These are phyloP conservation scores for Darevskia mixta DNA, from an alignment of 2,797 vertebrate species.

Conservation along the genomic window DNA sequence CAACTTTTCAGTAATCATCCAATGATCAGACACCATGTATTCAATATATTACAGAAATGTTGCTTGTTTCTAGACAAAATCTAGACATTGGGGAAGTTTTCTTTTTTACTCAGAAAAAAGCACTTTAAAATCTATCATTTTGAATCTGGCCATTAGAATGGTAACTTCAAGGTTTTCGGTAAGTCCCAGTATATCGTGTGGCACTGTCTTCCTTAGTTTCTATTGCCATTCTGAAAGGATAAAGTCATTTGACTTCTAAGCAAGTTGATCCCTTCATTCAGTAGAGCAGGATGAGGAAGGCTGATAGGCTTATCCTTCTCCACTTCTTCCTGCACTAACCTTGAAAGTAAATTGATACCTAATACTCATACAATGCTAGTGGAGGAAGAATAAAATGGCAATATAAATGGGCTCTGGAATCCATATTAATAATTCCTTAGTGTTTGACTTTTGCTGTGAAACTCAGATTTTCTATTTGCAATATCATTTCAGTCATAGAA, in stretches of 20 bases:
- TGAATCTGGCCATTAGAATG: slow-evolving; percentile 1
- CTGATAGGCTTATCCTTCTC: slow-evolving; percentile 42
- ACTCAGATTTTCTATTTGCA: slow-evolving; percentile 19
- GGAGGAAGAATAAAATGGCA: slow-evolving; percentile 24
- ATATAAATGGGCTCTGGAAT: slow-evolving; percentile 31
- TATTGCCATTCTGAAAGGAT: background rate
- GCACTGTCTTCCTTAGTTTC: slow-evolving; percentile 28
- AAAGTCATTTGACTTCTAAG: slow-evolving; percentile 24
- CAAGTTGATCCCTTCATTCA: slow-evolving; percentile 25
- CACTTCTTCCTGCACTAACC: slow-evolving; percentile 37
- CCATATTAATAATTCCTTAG: slow-evolving; percentile 42
- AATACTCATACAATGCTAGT: slow-evolving; percentile 31
- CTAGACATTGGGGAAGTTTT: background rate
- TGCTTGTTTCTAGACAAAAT: background rate
- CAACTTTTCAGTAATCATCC: background rate
- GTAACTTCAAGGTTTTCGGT: background rate
- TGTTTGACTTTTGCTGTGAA: slow-evolving; percentile 30
- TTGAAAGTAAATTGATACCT: slow-evolving; percentile 41
- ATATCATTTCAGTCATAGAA: slow-evolving; percentile 4
- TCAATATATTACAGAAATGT: background rate
- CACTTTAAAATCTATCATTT: background rate
- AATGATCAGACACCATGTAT: background rate
- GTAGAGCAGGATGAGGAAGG: background rate
- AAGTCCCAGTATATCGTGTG: background rate
- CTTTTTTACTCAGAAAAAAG: background rate